Evolutionary conservation across 2,797 vertebrate genomes (phyloP).

Genomic region (Anabas testudineus): DNA sequence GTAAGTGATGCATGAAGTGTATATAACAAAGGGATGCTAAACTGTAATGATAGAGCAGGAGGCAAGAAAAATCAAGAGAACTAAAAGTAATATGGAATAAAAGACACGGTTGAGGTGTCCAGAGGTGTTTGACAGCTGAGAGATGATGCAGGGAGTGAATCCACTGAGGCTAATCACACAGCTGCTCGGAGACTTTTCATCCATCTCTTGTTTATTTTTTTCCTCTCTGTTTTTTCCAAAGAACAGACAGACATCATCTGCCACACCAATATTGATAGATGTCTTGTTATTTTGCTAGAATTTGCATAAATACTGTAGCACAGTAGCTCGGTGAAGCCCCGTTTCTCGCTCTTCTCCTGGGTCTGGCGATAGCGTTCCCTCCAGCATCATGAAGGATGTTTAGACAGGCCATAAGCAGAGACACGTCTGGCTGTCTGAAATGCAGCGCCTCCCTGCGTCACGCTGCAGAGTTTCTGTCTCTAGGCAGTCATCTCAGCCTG

Average conservation of each 20-base stretch:
- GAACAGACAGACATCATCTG: not conserved
- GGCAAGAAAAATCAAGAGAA: not conserved
- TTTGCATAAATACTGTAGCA: not conserved
- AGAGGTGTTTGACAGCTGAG: slow-evolving; percentile 6
- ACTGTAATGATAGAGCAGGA: not conserved
- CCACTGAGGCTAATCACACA: slow-evolving; percentile 58
- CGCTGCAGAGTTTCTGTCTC: slow-evolving; percentile 65
- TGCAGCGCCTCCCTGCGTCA: slow-evolving; percentile 39
- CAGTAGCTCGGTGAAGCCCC: slow-evolving; percentile 5
- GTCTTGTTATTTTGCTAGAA: not conserved
- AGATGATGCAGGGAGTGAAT: slow-evolving; percentile 46
- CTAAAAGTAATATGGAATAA: slow-evolving; percentile 3
- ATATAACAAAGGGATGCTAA: slow-evolving; percentile 15
- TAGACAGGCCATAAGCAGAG: slow-evolving; percentile 38
- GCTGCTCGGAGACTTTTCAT: slow-evolving; percentile 44
- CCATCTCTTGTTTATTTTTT: not conserved
- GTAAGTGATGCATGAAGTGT: not conserved
- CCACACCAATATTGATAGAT: not conserved
- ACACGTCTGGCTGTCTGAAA: slow-evolving; percentile 57
- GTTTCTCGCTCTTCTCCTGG: not conserved
- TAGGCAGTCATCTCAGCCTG: slow-evolving; percentile 65
- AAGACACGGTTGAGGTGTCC: slow-evolving; percentile 22
- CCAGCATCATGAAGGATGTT: slow-evolving; percentile 48
- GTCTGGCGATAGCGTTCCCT: slow-evolving; percentile 7
- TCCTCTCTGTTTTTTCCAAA: not conserved